Conservation (phyloP, 1,140 invertebrate genomes). For the Dufourea novaeangliae region DNA sequence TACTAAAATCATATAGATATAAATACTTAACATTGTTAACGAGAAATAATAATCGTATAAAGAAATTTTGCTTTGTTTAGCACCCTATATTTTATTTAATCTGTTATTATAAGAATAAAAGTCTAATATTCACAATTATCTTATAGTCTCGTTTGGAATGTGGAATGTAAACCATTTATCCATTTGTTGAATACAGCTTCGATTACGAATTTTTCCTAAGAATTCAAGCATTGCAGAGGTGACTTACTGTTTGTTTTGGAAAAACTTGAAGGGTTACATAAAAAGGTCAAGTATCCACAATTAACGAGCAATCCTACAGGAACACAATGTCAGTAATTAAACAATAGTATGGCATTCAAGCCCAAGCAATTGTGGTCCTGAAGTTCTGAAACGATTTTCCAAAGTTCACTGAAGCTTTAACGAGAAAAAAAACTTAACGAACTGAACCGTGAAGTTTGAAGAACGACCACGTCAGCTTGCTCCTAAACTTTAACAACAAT, state of each 20-base stretch:
- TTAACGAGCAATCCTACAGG: neutral
- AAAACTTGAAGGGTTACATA: neutral
- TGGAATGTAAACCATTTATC: too few relatives aligned
- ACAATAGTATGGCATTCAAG: constrained; percentile 9
- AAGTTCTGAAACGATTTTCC: neutral
- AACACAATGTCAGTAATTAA: neutral
- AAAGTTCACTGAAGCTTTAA: constrained; percentile 9
- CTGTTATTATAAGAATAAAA: too few relatives aligned
- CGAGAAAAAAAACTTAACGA: neutral
- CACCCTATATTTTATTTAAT: too few relatives aligned
- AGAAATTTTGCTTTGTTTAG: too few relatives aligned
- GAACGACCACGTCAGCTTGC: constrained; percentile 23
- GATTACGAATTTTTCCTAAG: too few relatives aligned
- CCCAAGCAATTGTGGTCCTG: neutral
- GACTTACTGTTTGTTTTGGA: neutral
- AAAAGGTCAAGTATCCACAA: neutral
- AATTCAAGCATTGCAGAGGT: too few relatives aligned
- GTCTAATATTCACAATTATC: too few relatives aligned
- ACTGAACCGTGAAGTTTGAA: constrained; percentile 15
- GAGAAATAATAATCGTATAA: too few relatives aligned
- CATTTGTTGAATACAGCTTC: too few relatives aligned
- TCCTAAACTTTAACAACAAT: constrained; percentile 6
- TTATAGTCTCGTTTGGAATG: too few relatives aligned
- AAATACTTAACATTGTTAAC: too few relatives aligned
- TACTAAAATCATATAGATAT: too few relatives aligned